Base-by-base conservation (phyloP, 2,113 vertebrate species). In the Drymodes brunneopygia region DNA sequence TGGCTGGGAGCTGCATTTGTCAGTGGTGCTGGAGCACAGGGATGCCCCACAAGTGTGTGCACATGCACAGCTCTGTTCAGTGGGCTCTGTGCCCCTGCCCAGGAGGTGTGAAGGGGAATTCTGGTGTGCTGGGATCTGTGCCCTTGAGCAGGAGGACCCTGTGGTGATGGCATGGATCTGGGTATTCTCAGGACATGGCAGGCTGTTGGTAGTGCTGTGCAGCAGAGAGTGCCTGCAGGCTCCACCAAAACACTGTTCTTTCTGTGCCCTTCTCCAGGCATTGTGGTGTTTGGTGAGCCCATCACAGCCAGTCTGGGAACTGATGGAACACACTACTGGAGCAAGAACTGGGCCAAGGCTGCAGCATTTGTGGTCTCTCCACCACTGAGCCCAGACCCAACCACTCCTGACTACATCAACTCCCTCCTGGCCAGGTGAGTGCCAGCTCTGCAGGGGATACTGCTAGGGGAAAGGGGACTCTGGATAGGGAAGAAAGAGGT, bases 261-360 rank as follows among this genome's bases (percentile, higher is more conserved):
- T 54, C 38, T 92, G 47, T 82, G 31, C 28, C 25, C 11, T 47
- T 92, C 18, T 79, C 14, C 83, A 99, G 99, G 99, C 92, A 99
- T 99, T 4, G 99, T 99, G 87, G 99, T 99, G 88, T 99, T 99
- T 94, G 99, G 99, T 19, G 99, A 99, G 97, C 99, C 99, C 65
- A 99, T 99, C 97, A 98, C 99, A 0, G 99, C 99, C 96, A 99
- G 99, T 85, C 98, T 99, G 5, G 99, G 99, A 28, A 99, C 98
- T 7, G 99, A 99, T 6, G 99, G 99, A 72, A 99, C 99, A 5
- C 99, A 99, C 97, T 99, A 99, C 95, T 99, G 99, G 99, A 99
- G 99, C 98, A 99, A 99, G 98, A 99, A 99, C 92, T 99, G 99
- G 99, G 99, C 99, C 53, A 99, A 99, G 93, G 99, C 99, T 2